A percentile compares a stretch with the other conserved stretches of the same genome.
phyloP scores from a whole-genome alignment of 1,140 invertebrate species.

The Lepidurus apus region DNA sequence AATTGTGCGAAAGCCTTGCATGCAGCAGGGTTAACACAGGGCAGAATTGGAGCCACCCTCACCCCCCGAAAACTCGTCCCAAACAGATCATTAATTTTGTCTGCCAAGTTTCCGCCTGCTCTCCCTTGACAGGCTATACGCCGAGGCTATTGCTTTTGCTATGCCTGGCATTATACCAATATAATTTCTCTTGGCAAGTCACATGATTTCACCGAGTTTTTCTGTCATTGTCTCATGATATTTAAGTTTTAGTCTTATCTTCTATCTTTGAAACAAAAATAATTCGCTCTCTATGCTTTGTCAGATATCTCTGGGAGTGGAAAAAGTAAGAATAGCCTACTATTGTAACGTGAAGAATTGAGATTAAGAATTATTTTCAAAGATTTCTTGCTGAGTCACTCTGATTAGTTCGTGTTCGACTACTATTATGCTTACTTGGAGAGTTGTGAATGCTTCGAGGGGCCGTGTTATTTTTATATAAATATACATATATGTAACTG shows the following conservation, averaged over 20 bases:
- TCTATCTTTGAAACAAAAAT: not conserved
- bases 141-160: not conserved
- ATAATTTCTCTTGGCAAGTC: not conserved
- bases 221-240: not conserved
- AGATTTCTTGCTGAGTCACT: not conserved
- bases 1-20: not conserved
- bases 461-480: not conserved
- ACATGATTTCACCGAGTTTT: not conserved
- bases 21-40: not conserved
- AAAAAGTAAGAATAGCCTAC: not conserved
- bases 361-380: not conserved
- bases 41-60: not conserved
- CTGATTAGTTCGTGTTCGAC: not conserved
- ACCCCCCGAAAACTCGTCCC: not conserved
- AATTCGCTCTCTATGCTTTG: not conserved
- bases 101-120: not conserved
- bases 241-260: no score
- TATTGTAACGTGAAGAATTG: not conserved
- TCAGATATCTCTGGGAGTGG: not conserved
- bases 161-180: not conserved
- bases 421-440: not conserved
- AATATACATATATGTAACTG: not conserved
- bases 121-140: not conserved
- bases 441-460: not conserved
- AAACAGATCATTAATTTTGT: slow-evolving; percentile 22